phyloP scores from a whole-genome alignment of 2,888 invertebrate species.

The Ditula angustiorana region DNA sequence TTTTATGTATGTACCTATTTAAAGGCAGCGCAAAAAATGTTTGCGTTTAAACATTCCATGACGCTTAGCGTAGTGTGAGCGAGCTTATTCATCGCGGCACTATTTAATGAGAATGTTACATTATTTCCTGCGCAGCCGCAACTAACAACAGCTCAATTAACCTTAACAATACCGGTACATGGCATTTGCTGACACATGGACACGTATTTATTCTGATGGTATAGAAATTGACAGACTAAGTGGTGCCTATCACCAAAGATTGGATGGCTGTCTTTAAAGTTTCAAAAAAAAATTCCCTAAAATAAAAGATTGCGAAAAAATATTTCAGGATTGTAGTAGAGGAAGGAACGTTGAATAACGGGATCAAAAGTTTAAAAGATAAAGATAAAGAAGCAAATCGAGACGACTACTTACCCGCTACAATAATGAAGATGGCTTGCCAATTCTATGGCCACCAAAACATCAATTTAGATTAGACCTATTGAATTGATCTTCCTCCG shows the following conservation, averaged over 20 bases:
- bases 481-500: slow-evolving; percentile 53
- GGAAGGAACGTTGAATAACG: slow-evolving; percentile 2
- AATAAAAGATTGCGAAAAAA: background rate
- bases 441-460: slow-evolving; percentile 25
- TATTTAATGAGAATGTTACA: slow-evolving; percentile 39
- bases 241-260: slow-evolving; percentile 15
- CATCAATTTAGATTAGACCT: slow-evolving; percentile 39
- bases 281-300: background rate
- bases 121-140: slow-evolving; percentile 35
- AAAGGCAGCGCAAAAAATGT: slow-evolving; percentile 29
- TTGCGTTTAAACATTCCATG: slow-evolving; percentile 25
- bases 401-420: slow-evolving; percentile 7
- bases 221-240: slow-evolving; percentile 26
- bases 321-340: background rate
- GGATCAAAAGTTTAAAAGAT: slow-evolving; percentile 1
- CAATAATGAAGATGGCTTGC: slow-evolving; percentile 24
- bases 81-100: slow-evolving; percentile 35
- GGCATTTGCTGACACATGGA: slow-evolving; percentile 34
- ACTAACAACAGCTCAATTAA: slow-evolving; percentile 40
- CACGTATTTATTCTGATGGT: slow-evolving; percentile 16
- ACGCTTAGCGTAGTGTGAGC: slow-evolving; percentile 7
- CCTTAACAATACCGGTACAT: slow-evolving; percentile 36
- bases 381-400: slow-evolving; percentile 18
- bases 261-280: slow-evolving; percentile 4
- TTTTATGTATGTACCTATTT: slow-evolving; percentile 37